Percentiles rank a stretch among this genome's conserved stretches.
These are phyloP conservation scores for Clarias fuscus DNA, from an alignment of 2,797 vertebrate genomes.

Conservation along the genomic window DNA sequence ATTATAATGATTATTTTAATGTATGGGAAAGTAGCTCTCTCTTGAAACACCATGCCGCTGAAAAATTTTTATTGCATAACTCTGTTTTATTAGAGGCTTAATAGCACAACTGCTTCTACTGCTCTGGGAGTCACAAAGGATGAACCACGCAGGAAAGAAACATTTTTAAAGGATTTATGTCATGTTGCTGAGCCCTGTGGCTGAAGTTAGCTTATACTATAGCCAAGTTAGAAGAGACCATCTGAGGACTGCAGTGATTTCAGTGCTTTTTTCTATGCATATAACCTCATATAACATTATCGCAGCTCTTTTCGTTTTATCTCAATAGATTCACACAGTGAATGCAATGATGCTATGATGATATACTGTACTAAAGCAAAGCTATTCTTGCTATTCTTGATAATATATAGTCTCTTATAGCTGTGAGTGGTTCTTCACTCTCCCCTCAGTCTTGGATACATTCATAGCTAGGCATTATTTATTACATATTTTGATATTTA, in stretches of 20 bases:
- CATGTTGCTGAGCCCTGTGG: conserved; percentile 49
- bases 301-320: conserved; percentile 42
- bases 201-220: conserved; percentile 36
- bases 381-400: not conserved
- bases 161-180: conserved; percentile 56
- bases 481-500: not conserved
- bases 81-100: conserved; percentile 41
- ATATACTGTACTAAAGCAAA: not conserved
- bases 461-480: not conserved
- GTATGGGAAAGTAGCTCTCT: conserved; percentile 28
- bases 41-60: conserved; percentile 11
- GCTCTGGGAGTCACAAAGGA: conserved; percentile 28
- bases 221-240: conserved; percentile 46
- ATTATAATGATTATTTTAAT: conserved; percentile 17
- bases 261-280: conserved; percentile 38
- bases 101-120: conserved; percentile 31
- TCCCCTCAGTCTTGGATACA: not conserved
- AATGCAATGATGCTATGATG: not conserved
- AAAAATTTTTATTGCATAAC: conserved; percentile 31
- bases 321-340: conserved; percentile 17
- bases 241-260: conserved; percentile 59
- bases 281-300: conserved; percentile 6
- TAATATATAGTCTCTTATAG: not conserved
- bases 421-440: not conserved
- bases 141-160: conserved; percentile 51